phyloP scores from a whole-genome alignment of 2,888 invertebrate genomes.

The Macaria liturata region DNA sequence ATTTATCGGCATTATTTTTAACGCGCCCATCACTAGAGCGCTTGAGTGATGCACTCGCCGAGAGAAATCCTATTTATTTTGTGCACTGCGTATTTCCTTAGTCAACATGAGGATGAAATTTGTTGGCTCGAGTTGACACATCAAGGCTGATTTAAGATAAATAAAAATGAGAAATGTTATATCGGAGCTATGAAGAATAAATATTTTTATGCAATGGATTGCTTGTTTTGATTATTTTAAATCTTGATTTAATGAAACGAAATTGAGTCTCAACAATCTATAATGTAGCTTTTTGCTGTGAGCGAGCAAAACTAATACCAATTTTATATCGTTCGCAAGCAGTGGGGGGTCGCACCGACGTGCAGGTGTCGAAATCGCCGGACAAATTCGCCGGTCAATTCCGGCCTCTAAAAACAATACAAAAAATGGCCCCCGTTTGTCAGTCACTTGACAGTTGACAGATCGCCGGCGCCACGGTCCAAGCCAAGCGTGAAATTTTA shows the following conservation, averaged over 20 bases:
- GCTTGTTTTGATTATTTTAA: too few species aligned
- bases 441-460: slow-evolving; percentile 39
- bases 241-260: too few species aligned
- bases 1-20: slow-evolving; percentile 83
- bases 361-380: slow-evolving; percentile 4
- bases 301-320: too few species aligned
- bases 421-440: slow-evolving; percentile 29
- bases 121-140: slow-evolving; percentile 4
- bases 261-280: too few species aligned
- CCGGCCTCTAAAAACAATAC: slow-evolving; percentile 6
- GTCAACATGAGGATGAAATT: slow-evolving; percentile 8
- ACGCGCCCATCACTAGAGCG: slow-evolving; percentile 75
- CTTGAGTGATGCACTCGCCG: slow-evolving; percentile 65
- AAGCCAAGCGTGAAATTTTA: slow-evolving; percentile 32
- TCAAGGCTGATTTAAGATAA: slow-evolving; percentile 1
- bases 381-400: slow-evolving; percentile 4
- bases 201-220: too few species aligned
- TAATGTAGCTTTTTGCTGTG: too few species aligned
- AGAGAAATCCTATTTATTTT: slow-evolving; percentile 44
- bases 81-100: slow-evolving; percentile 20
- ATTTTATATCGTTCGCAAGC: too few species aligned
- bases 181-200: too few species aligned
- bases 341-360: too few species aligned
- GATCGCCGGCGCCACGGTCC: slow-evolving; percentile 39
- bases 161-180: too few species aligned